These are phyloP conservation scores for Rhorus exstirpatorius DNA, from an alignment of 2,888 invertebrate species.

Conservation along the genomic window DNA sequence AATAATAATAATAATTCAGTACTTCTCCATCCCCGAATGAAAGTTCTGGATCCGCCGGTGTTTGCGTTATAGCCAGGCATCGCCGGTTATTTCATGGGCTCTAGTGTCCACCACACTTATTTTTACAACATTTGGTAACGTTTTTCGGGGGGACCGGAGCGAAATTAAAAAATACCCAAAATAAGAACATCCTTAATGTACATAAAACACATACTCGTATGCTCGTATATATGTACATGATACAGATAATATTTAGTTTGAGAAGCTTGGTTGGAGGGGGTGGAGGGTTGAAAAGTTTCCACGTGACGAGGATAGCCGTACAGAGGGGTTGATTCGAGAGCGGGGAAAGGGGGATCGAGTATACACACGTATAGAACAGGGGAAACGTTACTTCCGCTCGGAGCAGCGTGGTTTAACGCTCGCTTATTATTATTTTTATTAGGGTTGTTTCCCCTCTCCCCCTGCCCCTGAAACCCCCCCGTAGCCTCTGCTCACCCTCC, in stretches of 20 bases:
- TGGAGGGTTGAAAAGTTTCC: slow-evolving; percentile 57
- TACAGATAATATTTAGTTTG: slow-evolving; percentile 10
- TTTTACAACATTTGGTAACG: no score
- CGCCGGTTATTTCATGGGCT: no score
- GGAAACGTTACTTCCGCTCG: slow-evolving; percentile 80
- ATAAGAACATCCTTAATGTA: no score
- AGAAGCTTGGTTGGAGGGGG: slow-evolving; percentile 15
- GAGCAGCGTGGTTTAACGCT: slow-evolving; percentile 83
- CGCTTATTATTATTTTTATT: slow-evolving; percentile 84
- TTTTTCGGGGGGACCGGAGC: no score
- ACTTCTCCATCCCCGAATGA: no score
- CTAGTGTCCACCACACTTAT: no score
- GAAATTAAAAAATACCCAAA: no score
- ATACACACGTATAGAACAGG: slow-evolving; percentile 25
- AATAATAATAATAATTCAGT: no score
- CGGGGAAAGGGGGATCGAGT: background rate
- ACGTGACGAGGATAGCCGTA: slow-evolving; percentile 1
- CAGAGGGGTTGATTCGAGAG: slow-evolving; percentile 26
- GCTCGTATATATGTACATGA: slow-evolving; percentile 16
- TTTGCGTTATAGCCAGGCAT: no score
- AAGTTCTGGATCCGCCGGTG: no score
- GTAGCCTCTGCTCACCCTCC: slow-evolving; percentile 10
- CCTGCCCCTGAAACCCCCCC: slow-evolving; percentile 1
- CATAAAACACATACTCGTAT: background rate
- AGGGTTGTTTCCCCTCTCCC: slow-evolving; percentile 70